These are phyloP conservation scores for Drosophila equinoxialis DNA, from an alignment of 1,140 invertebrate genomes.

Conservation along the genomic window DNA sequence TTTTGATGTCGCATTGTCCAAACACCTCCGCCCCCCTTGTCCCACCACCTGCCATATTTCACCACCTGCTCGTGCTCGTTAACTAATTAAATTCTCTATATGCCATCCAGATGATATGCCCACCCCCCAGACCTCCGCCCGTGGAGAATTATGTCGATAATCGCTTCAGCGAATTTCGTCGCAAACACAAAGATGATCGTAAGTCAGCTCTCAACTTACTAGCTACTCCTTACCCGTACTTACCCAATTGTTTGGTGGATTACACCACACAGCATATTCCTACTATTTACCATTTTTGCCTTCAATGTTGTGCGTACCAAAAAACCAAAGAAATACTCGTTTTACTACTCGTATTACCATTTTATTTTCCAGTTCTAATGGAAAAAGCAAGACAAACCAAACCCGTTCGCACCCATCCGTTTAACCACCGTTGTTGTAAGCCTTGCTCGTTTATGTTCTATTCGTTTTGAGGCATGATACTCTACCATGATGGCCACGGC, in stretches of 20 bases:
- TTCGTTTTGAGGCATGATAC: slow-evolving; percentile 73
- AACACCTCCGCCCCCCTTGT: not conserved
- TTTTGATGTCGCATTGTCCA: slow-evolving; percentile 70
- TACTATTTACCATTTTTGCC: slow-evolving; percentile 42
- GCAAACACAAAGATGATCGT: slow-evolving; percentile 83
- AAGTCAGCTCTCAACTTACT: slow-evolving; percentile 57
- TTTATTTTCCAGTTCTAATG: slow-evolving; percentile 71
- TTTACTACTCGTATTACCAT: slow-evolving; percentile 60
- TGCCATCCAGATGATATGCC: slow-evolving; percentile 78
- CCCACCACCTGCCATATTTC: not conserved
- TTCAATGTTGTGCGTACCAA: slow-evolving; percentile 77
- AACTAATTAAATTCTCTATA: slow-evolving; percentile 39
- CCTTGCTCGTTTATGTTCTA: slow-evolving; percentile 73
- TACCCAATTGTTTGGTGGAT: not conserved
- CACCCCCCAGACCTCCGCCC: slow-evolving; percentile 75
- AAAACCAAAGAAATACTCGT: slow-evolving; percentile 19
- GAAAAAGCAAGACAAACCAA: slow-evolving; percentile 62
- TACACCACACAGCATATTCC: too few relatives aligned
- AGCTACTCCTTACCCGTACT: slow-evolving; percentile 15
- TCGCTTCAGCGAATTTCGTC: slow-evolving; percentile 81
- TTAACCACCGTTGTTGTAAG: slow-evolving; percentile 51
- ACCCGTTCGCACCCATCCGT: slow-evolving; percentile 46
- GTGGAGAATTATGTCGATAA: slow-evolving; percentile 79
- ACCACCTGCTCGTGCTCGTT: not conserved
- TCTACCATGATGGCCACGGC: slow-evolving; percentile 41